phyloP scores from a whole-genome alignment of 2,888 invertebrate species.

The Polydesmus complanatus region DNA sequence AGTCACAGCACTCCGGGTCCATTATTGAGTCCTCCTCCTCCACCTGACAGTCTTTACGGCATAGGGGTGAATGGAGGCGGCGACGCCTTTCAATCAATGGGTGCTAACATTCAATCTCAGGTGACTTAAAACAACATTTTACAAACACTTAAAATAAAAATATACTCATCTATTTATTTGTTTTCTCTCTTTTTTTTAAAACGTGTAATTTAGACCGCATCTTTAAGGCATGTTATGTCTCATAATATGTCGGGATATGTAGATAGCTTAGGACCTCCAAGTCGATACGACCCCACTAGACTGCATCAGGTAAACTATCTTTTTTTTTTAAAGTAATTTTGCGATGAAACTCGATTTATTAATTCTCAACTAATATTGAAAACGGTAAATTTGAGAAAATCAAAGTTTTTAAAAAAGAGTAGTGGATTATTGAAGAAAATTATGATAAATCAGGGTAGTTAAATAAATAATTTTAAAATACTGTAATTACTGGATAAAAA shows the following conservation, averaged over 20 bases:
- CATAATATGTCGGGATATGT: constrained; percentile 21
- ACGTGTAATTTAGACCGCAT: constrained; percentile 23
- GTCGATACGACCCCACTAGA: constrained; percentile 50
- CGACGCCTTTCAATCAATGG: constrained; percentile 56
- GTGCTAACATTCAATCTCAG: constrained; percentile 36
- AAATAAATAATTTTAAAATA: no score
- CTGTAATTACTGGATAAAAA: no score
- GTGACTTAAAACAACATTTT: constrained; percentile 25
- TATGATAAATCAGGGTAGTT: no score
- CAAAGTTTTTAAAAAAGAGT: no score
- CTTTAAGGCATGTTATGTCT: constrained; percentile 24
- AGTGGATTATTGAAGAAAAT: no score
- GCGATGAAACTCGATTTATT: no score
- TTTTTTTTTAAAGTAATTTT: no score
- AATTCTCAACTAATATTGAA: no score
- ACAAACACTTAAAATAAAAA: constrained; percentile 1
- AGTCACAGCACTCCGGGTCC: constrained; percentile 74
- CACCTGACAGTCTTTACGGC: constrained; percentile 81
- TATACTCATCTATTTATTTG: neutral
- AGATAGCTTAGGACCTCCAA: constrained; percentile 12
- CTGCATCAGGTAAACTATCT: constrained; percentile 71
- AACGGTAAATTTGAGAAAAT: no score
- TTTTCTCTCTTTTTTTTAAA: neutral
- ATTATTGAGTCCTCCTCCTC: constrained; percentile 71
- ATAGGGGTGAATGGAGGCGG: constrained; percentile 68